These are phyloP conservation scores for Lontra canadensis DNA, from an alignment of 2,113 vertebrate genomes.

Conservation along the genomic window DNA sequence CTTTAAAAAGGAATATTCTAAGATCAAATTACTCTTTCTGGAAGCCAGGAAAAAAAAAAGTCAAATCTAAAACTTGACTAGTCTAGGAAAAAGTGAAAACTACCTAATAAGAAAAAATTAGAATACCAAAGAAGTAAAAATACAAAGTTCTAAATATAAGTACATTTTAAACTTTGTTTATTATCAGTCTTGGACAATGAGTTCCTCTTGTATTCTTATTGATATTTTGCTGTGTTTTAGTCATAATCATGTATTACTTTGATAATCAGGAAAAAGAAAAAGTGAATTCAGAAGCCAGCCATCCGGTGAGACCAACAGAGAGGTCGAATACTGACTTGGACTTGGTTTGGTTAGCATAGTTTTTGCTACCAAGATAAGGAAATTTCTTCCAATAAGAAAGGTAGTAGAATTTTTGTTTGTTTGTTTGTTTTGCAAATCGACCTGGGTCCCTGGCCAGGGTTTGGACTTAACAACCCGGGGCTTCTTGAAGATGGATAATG, in stretches of 20 bases:
- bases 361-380: background rate
- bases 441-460: background rate
- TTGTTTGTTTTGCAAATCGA: background rate
- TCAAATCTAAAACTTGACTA: background rate
- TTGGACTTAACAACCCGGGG: background rate
- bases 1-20: background rate
- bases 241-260: background rate
- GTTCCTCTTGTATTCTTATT: background rate
- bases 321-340: background rate
- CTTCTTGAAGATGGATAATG: background rate
- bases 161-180: background rate
- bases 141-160: background rate
- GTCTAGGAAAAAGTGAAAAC: background rate
- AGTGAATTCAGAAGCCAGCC: background rate
- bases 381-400: background rate
- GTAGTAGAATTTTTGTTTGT: background rate
- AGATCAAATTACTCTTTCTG: background rate
- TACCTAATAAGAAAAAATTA: background rate
- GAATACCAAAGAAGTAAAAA: background rate
- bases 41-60: background rate
- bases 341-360: background rate
- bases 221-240: background rate
- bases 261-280: background rate
- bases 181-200: background rate
- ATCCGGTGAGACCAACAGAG: background rate